Conservation (phyloP, 1,140 invertebrate species). For the Tetramorium alpestre region DNA sequence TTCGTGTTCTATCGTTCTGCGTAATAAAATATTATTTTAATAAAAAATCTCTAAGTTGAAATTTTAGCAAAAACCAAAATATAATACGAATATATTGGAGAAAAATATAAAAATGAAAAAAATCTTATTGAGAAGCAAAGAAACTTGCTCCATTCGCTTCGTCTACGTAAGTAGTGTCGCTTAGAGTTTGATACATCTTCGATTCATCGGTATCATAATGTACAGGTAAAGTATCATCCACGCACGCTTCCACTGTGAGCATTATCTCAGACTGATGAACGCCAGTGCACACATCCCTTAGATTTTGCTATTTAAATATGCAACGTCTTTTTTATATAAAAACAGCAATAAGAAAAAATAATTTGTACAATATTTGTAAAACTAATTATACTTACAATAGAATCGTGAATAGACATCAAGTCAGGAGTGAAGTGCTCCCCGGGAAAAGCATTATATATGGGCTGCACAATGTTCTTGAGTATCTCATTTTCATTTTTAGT, state of each 20-base stretch:
- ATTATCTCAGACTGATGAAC: slow-evolving; percentile 81
- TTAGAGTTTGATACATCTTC: slow-evolving; percentile 82
- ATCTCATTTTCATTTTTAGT: slow-evolving; percentile 76
- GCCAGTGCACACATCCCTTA: slow-evolving; percentile 80
- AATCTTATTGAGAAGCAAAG: slow-evolving; percentile 74
- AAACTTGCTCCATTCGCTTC: slow-evolving; percentile 79
- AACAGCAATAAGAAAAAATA: slow-evolving; percentile 8
- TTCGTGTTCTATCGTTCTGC: slow-evolving; percentile 50
- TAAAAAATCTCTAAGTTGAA: neutral
- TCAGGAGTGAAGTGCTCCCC: slow-evolving; percentile 78
- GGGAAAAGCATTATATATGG: slow-evolving; percentile 80
- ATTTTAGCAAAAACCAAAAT: neutral
- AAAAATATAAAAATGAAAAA: slow-evolving; percentile 14
- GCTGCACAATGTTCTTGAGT: slow-evolving; percentile 80
- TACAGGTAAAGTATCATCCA: slow-evolving; percentile 82
- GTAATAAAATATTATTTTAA: slow-evolving; percentile 15
- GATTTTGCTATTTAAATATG: slow-evolving; percentile 78
- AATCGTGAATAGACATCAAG: slow-evolving; percentile 79
- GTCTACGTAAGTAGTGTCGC: slow-evolving; percentile 77
- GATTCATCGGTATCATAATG: slow-evolving; percentile 82
- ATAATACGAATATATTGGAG: neutral
- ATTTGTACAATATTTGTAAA: neutral
- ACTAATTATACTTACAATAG: slow-evolving; percentile 74
- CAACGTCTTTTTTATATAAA: slow-evolving; percentile 14
- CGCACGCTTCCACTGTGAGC: slow-evolving; percentile 80